Evolutionary conservation across 1,140 invertebrate genomes (phyloP).

Genomic region (Harlomillsia oculata): DNA sequence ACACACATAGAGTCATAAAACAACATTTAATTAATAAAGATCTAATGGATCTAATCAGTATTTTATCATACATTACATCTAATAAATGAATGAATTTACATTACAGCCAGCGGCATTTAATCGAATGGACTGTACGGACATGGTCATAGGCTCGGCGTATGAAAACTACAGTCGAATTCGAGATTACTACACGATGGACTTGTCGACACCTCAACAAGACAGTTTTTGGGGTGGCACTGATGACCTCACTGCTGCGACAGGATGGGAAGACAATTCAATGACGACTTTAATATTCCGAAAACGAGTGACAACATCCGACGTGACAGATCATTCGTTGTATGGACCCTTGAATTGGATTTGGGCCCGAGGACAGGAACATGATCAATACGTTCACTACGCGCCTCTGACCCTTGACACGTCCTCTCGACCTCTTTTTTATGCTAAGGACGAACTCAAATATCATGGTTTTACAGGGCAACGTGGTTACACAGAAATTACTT

Average conservation of each 20-base stretch:
- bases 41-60: no score
- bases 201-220: conserved; percentile 76
- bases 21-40: no score
- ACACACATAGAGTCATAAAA: no score
- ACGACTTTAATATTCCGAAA: conserved; percentile 83
- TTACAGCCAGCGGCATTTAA: no score
- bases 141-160: conserved; percentile 39
- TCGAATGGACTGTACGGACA: conserved; percentile 13
- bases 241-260: conserved; percentile 67
- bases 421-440: conserved; percentile 59
- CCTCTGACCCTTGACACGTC: conserved; percentile 55
- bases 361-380: conserved; percentile 73
- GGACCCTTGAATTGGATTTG: conserved; percentile 77
- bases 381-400: conserved; percentile 61
- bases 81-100: no score
- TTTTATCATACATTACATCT: no score
- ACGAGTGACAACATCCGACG: conserved; percentile 44
- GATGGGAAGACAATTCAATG: conserved; percentile 73
- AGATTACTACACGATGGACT: conserved; percentile 84
- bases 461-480: conserved; percentile 74
- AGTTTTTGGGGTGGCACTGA: conserved; percentile 77
- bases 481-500: conserved; percentile 42
- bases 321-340: conserved; percentile 13
- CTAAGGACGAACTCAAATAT: conserved; percentile 80
- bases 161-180: conserved; percentile 63